Base-by-base conservation (phyloP, 2,888 invertebrate species). In the Ectemnius lituratus region DNA sequence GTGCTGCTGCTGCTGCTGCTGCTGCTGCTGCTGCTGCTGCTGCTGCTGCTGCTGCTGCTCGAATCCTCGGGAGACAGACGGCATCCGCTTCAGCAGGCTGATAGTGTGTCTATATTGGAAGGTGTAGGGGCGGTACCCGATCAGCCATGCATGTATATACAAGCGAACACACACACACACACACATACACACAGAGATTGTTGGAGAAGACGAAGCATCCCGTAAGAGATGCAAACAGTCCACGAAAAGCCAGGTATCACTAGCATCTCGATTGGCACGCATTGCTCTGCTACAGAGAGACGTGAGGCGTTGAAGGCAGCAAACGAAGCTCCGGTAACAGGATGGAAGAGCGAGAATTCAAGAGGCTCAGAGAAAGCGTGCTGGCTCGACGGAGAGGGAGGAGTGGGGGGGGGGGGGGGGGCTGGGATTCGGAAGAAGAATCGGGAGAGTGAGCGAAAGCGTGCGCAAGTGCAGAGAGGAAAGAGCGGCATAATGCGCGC, bases 401-500 rank as follows among this genome's bases (percentile, higher is more conserved):
- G 46, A 14, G 58, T 14, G 18, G 59, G 59, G 14, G 16, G 18
- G 27, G 46, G 5, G 58, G 5, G 18, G 59, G 59, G 14, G 16
- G 18, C 11, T 27, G 46, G 20, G 49, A 67, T 46, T 46, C 8
- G 28, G 62, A 37, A 16, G 58, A 46, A 62, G 23, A 49, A 14
- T 23, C 60, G 63, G 59, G 57, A 70, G 66, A 66, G 64, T 27
- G 60, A 58, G 63, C 68, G 66, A 63, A 57, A 61, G 73, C 20
- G 73, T 3, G 23, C 23, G 23, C 23, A 23, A 23, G 23, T 23
- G 23, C 23, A 3, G 70, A 63, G 81, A 78, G 84, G 83, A 84
- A 85, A 83, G 37, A 37, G 86, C 83, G 83, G 85, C 87, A 88
- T 88, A 87, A 89, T 87, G 88, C 84, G 84, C 83, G 87, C 81